These are phyloP conservation scores for Agelastica alni DNA, from an alignment of 2,888 invertebrate genomes.

Conservation along the genomic window DNA sequence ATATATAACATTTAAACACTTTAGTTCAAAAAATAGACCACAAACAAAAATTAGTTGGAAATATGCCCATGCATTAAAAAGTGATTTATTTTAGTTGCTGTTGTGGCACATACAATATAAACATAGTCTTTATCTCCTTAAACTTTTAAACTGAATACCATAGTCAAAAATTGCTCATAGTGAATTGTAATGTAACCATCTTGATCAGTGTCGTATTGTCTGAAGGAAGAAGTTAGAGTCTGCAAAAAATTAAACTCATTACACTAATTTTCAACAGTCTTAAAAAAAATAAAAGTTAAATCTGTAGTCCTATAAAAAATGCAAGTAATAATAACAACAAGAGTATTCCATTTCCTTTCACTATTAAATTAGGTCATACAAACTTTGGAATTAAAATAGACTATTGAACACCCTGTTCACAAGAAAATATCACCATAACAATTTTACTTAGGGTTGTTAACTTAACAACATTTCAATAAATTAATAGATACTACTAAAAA, in stretches of 20 bases:
- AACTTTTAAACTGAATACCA: conserved; percentile 84
- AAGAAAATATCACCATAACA: too few species aligned
- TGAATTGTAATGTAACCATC: conserved; percentile 95
- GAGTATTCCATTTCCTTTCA: too few species aligned
- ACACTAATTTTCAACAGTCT: neutral
- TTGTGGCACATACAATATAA: conserved; percentile 2
- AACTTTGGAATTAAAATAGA: too few species aligned
- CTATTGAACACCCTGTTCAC: too few species aligned
- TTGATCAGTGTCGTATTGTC: conserved; percentile 86
- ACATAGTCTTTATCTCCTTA: too few species aligned
- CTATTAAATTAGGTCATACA: too few species aligned
- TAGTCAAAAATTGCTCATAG: conserved; percentile 92
- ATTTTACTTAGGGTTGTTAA: too few species aligned
- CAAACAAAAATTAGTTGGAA: neutral
- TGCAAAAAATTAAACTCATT: conserved; percentile 57
- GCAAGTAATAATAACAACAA: too few species aligned
- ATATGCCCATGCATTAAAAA: neutral
- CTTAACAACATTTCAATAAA: too few species aligned
- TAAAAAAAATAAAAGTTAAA: neutral
- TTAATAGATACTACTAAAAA: too few species aligned
- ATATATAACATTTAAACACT: too few species aligned
- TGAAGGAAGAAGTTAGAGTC: conserved; percentile 88
- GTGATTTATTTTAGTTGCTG: neutral
- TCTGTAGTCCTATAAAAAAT: too few species aligned
- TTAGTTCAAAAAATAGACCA: neutral